Evolutionary conservation across 2,888 invertebrate genomes (phyloP).

Genomic region (Sussaba pulchella): DNA sequence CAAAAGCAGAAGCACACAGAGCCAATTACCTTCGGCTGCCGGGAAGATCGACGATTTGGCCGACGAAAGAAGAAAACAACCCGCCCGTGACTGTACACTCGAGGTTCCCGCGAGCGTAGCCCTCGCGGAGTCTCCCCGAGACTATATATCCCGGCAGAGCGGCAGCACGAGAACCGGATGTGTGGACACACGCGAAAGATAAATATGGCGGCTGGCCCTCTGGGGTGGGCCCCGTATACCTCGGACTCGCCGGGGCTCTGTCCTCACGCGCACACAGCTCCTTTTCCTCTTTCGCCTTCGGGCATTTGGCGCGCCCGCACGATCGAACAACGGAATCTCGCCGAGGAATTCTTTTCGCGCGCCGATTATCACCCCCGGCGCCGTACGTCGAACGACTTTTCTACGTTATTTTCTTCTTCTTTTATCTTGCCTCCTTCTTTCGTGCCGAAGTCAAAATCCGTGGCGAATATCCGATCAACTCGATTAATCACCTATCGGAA

Average conservation of each 20-base stretch:
- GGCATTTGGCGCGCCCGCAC: constrained; percentile 44
- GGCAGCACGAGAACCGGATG: constrained; percentile 64
- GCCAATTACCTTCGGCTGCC: constrained; percentile 63
- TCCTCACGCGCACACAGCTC: neutral
- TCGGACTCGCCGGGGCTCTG: constrained; percentile 39
- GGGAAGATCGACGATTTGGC: constrained; percentile 62
- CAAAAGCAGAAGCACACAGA: constrained; percentile 62
- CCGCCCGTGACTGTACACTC: constrained; percentile 43
- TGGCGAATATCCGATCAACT: neutral
- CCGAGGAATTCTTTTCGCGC: constrained; percentile 65
- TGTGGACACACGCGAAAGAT: constrained; percentile 70
- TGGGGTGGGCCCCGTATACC: constrained; percentile 63
- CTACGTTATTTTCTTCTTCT: constrained; percentile 33
- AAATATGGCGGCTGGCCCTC: constrained; percentile 68
- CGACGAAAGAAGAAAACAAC: constrained; percentile 46
- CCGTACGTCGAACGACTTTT: constrained; percentile 55
- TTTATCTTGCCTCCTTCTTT: constrained; percentile 10
- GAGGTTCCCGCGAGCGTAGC: constrained; percentile 1
- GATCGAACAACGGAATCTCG: constrained; percentile 55
- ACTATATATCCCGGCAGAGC: constrained; percentile 31
- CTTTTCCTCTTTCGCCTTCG: constrained; percentile 25
- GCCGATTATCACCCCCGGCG: constrained; percentile 64
- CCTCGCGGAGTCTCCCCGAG: constrained; percentile 3
- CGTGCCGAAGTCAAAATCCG: neutral
- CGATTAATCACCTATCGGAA: no score